phyloP scores from a whole-genome alignment of 64 coral and sea anemone species.

The Stichodactyla mertensii region DNA sequence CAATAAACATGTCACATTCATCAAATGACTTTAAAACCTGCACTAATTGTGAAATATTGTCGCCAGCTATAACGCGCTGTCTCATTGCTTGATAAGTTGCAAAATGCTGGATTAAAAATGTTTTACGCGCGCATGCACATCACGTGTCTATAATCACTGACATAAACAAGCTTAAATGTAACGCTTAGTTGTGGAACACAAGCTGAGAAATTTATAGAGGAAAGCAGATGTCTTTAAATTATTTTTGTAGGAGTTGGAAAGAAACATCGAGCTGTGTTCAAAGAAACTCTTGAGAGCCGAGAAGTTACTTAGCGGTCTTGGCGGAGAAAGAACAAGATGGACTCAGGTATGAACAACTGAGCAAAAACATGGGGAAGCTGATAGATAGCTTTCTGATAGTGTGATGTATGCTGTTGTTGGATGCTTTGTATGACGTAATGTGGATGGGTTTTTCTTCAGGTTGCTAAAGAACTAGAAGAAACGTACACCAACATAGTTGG shows the following conservation, averaged over 20 bases:
- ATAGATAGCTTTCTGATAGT: neutral
- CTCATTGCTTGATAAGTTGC: too few species aligned
- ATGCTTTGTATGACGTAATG: too few species aligned
- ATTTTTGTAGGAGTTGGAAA: conserved; percentile 55
- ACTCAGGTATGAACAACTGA: conserved; percentile 57
- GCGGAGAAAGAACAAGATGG: conserved; percentile 89
- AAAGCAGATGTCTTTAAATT: neutral
- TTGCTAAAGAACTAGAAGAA: conserved; percentile 69
- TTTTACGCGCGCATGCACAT: too few species aligned
- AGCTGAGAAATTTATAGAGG: too few species aligned
- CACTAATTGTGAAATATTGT: neutral
- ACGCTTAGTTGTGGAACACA: too few species aligned
- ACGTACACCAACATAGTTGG: conserved; percentile 95
- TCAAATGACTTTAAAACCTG: neutral
- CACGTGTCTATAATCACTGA: too few species aligned
- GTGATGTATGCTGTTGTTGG: too few species aligned
- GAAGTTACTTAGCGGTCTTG: conserved; percentile 89
- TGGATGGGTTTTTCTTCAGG: neutral
- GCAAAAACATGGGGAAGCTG: neutral
- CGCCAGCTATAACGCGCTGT: too few species aligned
- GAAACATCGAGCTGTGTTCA: conserved; percentile 88
- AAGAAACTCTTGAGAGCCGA: conserved; percentile 93
- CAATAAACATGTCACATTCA: neutral
- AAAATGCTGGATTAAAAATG: too few species aligned
- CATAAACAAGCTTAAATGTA: too few species aligned